These are phyloP conservation scores for Chaenocephalus aceratus DNA, from an alignment of 2,113 vertebrate species.

Conservation along the genomic window DNA sequence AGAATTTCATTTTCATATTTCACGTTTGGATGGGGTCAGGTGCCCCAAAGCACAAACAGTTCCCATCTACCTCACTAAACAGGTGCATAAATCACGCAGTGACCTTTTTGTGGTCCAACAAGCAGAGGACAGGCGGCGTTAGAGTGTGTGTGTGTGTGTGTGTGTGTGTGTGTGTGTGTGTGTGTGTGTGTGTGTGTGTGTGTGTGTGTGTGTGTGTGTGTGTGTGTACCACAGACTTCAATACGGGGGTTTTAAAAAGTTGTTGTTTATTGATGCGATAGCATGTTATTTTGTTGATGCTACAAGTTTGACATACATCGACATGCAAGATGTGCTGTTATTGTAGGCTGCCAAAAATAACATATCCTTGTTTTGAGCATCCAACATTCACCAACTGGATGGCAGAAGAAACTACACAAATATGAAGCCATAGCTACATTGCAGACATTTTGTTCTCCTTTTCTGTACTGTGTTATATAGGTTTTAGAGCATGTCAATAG, in stretches of 20 bases:
- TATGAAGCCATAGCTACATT: not conserved
- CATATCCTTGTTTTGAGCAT: not conserved
- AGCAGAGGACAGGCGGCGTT: slow-evolving; percentile 45
- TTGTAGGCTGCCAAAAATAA: not conserved
- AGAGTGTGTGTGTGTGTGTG: not conserved
- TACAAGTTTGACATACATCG: not conserved
- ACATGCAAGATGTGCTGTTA: not conserved
- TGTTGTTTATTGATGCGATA: not conserved
- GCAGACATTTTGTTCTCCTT: too few relatives aligned
- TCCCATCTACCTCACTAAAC: slow-evolving; percentile 66
- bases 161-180: not conserved
- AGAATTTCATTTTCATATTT: slow-evolving; percentile 70
- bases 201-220: too few relatives aligned
- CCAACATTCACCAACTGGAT: not conserved
- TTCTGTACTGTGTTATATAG: too few relatives aligned
- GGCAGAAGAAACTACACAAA: not conserved
- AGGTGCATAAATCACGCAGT: slow-evolving; percentile 76
- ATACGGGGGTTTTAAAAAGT: slow-evolving; percentile 8
- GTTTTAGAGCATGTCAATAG: too few relatives aligned
- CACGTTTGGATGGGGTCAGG: slow-evolving; percentile 61
- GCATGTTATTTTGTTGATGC: not conserved
- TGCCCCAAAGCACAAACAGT: slow-evolving; percentile 70
- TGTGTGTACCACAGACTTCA: slow-evolving; percentile 10
- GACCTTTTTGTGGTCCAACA: slow-evolving; percentile 71
- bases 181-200: not conserved